Conservation (phyloP, 2,113 vertebrate genomes). For the Leptocoma aspasia region DNA sequence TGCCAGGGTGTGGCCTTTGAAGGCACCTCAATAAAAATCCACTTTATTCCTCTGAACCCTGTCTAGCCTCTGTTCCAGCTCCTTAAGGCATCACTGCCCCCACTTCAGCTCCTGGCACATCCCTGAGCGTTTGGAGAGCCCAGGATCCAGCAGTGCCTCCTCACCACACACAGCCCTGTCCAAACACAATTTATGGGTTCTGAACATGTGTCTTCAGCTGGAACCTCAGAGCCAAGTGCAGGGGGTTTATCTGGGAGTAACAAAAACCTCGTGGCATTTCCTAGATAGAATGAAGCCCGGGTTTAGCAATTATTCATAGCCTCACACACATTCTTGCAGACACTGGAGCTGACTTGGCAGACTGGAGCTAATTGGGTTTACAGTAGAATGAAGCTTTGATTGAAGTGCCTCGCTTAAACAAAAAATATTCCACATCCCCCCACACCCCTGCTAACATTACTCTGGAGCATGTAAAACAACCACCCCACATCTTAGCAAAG, state of each 20-base stretch:
- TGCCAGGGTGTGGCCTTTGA: too few species aligned
- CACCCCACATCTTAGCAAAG: background rate
- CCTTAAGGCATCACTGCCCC: background rate
- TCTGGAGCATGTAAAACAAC: slow-evolving; percentile 43
- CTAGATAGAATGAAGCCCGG: background rate
- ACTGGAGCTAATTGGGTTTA: slow-evolving; percentile 48
- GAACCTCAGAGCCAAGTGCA: background rate
- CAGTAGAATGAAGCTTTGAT: slow-evolving; percentile 51
- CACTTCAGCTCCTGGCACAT: background rate
- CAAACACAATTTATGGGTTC: background rate
- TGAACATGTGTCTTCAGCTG: background rate
- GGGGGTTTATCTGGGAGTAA: background rate
- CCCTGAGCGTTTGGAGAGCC: background rate
- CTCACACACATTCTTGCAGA: background rate
- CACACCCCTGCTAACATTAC: background rate
- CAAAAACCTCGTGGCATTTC: slow-evolving; percentile 26
- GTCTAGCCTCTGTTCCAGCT: too few species aligned
- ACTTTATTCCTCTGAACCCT: too few species aligned
- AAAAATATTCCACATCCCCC: background rate
- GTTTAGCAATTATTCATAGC: slow-evolving; percentile 47
- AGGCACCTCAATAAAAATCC: too few species aligned
- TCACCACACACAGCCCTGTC: background rate
- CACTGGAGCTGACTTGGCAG: slow-evolving; percentile 22
- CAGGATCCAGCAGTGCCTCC: background rate
- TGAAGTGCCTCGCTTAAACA: slow-evolving; percentile 10